These are phyloP conservation scores for Jaculus jaculus DNA, from an alignment of 2,113 vertebrate genomes.

Conservation along the genomic window DNA sequence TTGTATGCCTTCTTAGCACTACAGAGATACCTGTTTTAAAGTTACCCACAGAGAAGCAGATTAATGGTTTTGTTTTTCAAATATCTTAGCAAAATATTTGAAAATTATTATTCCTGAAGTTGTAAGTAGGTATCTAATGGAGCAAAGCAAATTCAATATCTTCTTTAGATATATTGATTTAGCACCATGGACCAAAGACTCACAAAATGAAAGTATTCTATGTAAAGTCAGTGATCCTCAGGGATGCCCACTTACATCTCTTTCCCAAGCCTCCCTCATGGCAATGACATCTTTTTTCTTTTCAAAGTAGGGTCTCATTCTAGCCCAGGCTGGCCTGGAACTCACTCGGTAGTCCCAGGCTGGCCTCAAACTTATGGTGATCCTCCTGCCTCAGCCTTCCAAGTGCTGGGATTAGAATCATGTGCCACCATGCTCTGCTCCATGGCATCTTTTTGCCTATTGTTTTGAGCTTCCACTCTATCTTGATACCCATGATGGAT, in stretches of 20 bases:
- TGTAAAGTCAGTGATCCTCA: constrained; percentile 11
- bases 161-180: constrained; percentile 24
- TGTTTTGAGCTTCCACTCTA: not conserved
- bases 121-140: constrained; percentile 65
- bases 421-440: too few species aligned
- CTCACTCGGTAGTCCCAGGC: too few species aligned
- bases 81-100: constrained; percentile 57
- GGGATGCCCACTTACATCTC: not conserved
- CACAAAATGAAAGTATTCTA: constrained; percentile 26
- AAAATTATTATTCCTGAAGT: constrained; percentile 60
- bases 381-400: too few species aligned
- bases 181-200: constrained; percentile 4
- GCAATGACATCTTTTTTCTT: not conserved
- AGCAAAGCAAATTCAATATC: constrained; percentile 47
- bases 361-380: too few species aligned
- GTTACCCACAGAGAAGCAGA: constrained; percentile 58
- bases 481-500: not conserved
- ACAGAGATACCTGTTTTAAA: constrained; percentile 63
- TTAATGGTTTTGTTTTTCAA: constrained; percentile 67
- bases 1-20: constrained; percentile 36
- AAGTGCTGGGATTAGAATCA: too few species aligned
- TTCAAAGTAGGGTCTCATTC: too few species aligned
- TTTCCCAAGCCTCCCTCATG: not conserved
- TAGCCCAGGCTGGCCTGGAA: too few species aligned
- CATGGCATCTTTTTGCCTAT: not conserved